Base-by-base conservation (phyloP, 2,113 vertebrate genomes). In the Tylochromis polylepis region DNA sequence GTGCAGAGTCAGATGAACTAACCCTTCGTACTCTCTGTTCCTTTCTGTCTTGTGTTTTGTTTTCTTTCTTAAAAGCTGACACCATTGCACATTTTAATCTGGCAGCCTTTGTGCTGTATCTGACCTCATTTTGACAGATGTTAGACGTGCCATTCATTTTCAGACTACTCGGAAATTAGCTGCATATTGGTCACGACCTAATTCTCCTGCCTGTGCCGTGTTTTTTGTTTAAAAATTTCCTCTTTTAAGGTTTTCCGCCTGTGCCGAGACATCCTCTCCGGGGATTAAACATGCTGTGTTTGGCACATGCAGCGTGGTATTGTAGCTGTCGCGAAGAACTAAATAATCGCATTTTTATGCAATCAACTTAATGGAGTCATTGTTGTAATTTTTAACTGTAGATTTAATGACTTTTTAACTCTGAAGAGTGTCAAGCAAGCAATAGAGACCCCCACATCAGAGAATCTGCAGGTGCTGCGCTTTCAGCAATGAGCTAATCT, bases 111-210 rank as follows among this genome's bases (percentile, higher is more conserved):
- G 22, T 75, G 29, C 90, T 81, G 31, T 15, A 58, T 81, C 62
- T 93, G 90, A 88, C 87, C 91, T 91, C 79, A 55, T 93, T 92
- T 88, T 80, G 57, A 85, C 79, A 77, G 84, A 91, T 87, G 85
- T 79, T 85, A 91, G 43, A 91, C 60, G 8, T 9, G 27, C 53
- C 24, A 79, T 93, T 92, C 58, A 62, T 84, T 90, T 92, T 60
- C 83, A 91, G 86, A 87, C 81, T 88, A 83, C 86, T 84, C 29
- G 20, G 41, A 90, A 90, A 92, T 91, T 53, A 86, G 91, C 83
- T 87, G 65, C 90, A 85, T 91, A 84, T 90, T 59, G 24, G 83
- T 87, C 81, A 34, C 16, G 60, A 88, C 86, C 83, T 92, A 86
- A 81, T 94, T 91, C 51, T 60, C 27, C 56, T 82, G 60, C 78